Evolutionary conservation across 2,113 vertebrate genomes (phyloP).

Genomic region (Brachirus orientalis): DNA sequence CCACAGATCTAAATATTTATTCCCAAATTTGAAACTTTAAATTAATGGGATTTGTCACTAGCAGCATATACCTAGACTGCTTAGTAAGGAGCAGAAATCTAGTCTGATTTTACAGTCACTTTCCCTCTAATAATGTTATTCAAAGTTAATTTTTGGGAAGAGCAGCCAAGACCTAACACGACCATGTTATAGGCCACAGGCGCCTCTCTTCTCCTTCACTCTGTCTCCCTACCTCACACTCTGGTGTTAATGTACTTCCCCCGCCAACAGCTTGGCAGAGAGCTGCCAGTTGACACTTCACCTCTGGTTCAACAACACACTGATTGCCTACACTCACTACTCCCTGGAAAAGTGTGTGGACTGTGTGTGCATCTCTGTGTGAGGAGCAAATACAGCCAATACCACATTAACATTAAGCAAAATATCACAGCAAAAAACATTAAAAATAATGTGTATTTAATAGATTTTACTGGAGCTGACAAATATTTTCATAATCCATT

Average conservation of each 20-base stretch:
- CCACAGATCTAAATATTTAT: neutral
- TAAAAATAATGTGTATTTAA: no score
- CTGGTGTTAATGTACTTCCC: conserved; percentile 76
- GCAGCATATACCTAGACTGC: no score
- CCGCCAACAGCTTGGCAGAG: conserved; percentile 67
- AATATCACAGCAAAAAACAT: neutral
- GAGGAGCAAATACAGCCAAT: conserved; percentile 13
- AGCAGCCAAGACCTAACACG: conserved; percentile 54
- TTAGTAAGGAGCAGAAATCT: no score
- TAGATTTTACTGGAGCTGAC: no score
- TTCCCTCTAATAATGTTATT: conserved; percentile 45
- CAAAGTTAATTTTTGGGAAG: conserved; percentile 48
- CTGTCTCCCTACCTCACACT: conserved; percentile 58
- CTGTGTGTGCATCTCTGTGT: conserved; percentile 18
- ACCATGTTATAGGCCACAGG: conserved; percentile 64
- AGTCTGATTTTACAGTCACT: neutral
- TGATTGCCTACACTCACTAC: conserved; percentile 54
- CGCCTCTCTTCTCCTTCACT: conserved; percentile 62
- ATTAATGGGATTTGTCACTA: no score
- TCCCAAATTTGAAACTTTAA: neutral
- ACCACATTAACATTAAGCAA: neutral
- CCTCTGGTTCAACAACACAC: conserved; percentile 69
- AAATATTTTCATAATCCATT: no score
- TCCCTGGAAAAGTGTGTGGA: conserved; percentile 32
- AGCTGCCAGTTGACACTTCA: conserved; percentile 70